Evolutionary conservation across 2,113 vertebrate species (phyloP), one percentile per base, ranked within the genome.

Genomic region (Vulpes vulpes): DNA sequence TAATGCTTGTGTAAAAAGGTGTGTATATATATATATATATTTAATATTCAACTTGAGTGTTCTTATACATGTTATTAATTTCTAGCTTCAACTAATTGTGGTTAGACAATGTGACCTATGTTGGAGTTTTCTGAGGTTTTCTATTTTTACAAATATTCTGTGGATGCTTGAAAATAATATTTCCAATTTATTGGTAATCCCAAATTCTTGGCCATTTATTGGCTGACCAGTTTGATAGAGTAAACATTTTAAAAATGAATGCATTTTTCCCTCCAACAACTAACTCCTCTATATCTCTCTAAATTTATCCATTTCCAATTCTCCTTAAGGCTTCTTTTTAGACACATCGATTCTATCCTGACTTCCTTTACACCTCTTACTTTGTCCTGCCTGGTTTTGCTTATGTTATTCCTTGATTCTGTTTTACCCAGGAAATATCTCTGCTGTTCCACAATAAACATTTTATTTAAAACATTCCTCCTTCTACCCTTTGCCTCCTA

Each of bases 71-170:
- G 27, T 87, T 92, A 64, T 22, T 90, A 53, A 94, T 79, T 81
- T 78, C 17, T 79, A 71, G 0, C 86, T 90, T 71, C 84, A 88
- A 25, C 78, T 84, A 53, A 81, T 53, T 76, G 8, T 87, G 8
- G 32, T 85, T 95, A 76, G 30, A 85, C n/a, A 69, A 20, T 57
- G 23, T 62, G 25, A 17, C 4, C 43, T 88, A 73, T 87, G 14
- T 80, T 83, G 6, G 15, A 85, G 84, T 76, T 69, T 57, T 84
- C 2, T 85, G 30, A 93, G 53, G 8, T 51, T 93, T 97, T 96
- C 22, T 22, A 89, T 49, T 78, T 85, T 95, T 79, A 3, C 35
- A 65, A 82, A 92, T 92, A 79, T 35, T 94, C 12, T 55, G 9
- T 59, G 55, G 32, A 19, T 73, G 3, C 12, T 94, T 86, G 8